Base-by-base conservation (phyloP, 2,113 vertebrate genomes). In the Arothron firmamentum region DNA sequence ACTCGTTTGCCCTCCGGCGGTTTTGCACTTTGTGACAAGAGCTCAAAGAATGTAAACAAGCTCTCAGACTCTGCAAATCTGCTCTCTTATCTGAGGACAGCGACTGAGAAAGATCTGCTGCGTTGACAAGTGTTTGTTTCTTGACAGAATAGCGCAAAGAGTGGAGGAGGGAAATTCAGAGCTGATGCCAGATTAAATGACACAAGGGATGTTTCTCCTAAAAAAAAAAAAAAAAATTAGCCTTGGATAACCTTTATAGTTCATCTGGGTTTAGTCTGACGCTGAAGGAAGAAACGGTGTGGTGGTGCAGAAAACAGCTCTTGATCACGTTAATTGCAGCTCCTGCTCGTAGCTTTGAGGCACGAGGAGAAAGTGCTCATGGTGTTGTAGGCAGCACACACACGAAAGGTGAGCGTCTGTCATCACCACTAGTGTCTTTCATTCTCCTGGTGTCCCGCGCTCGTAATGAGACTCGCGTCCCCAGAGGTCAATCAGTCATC, bases 31-130 rank as follows among this genome's bases (percentile, higher is more conserved):
- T 80, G 68, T 87, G 80, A 85, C 68, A 68, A 61, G 79, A 56
- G 64, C 64, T 76, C 52, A 66, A 82, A 79, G 79, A 89, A 89
- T 87, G 76, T 82, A 85, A 87, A 82, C 79, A 85, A 77, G 77
- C 72, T 80, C 74, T 76, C 71, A 78, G 78, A 76, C 78, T 77
- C 46, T 59, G 70, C 64, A 75, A 80, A 85, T 85, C 72, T 72
- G 66, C 45, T 74, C 69, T 81, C 74, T 87, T 83, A 87, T 87
- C 74, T 85, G 17, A 80, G 68, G 68, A 73, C 78, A 51, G 56
- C 52, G 53, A 7, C 55, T 43, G 73, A 59, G 68, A 71, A 73
- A 72, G 62, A 69, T 70, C 52, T 48, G 61, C 72, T 52, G 67
- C 50, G 61, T 49, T 85, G 77, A 84, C 70, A 57, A 74, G 55